Base-by-base conservation (phyloP, 2,113 vertebrate genomes). In the Semnornis frantzii region DNA sequence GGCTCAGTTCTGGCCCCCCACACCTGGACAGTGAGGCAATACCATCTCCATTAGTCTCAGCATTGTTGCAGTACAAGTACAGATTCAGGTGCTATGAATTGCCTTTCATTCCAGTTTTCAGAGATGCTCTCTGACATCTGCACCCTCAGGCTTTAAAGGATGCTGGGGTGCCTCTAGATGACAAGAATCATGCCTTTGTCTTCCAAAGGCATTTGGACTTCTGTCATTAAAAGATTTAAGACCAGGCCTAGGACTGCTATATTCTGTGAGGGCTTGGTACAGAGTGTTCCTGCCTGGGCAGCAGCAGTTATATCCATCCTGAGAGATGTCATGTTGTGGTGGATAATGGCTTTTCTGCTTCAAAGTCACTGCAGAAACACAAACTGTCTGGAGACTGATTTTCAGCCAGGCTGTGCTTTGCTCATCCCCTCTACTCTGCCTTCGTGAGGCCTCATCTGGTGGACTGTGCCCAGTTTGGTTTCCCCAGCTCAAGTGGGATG, bases 1-100 rank as follows among this genome's bases (percentile, higher is more conserved):
- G 27, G 39, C 8, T 87, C 6, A 18, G 0, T 70, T 80, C 52
- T 70, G n/a, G 11, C 4, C 6, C 5, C 2, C 16, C 15, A 3
- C 2, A 1, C 31, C 48, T 48, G 20, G 34, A 55, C 30, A 71
- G 8, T 0, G 4, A 75, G 48, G 50, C 50, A 73, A 5, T 76
- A 39, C 10, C 28, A 23, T 48, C 71, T 81, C 18, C 23, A 30
- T 84, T 14, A 4, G 27, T 25, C 39, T 19, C 64, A 50, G 64
- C 25, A 18, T 15, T 50, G 30, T 83, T 73, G 30, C 62, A 87
- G 55, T 24, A 20, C 59, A 48, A 37, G 12, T 48, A 19, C 52
- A 54, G 27, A 59, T n/a, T 34, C 60, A 12, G 2, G 1, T n/a
- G 18, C 1, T 0, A 12, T 73, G 13, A 58, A 63, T 59, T 63